Percentiles rank a stretch among this genome's conserved stretches.
phyloP scores from a whole-genome alignment of 2,113 vertebrate species.

The Marmota monax region DNA sequence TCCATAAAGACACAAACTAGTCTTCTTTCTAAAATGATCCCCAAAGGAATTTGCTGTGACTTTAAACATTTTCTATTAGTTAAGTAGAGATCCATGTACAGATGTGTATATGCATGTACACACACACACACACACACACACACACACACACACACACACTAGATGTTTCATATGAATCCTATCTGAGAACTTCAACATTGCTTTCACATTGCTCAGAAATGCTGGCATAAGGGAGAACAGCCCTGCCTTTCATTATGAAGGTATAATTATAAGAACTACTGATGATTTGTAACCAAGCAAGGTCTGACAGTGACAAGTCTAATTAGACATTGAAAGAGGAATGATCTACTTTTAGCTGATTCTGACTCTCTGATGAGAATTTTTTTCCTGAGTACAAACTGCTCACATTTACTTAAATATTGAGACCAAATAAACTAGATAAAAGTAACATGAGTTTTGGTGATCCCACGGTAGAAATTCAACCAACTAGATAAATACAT shows the following conservation, averaged over 20 bases:
- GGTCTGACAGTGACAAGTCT: slow-evolving; percentile 28
- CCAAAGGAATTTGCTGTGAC: not conserved
- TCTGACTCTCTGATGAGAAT: slow-evolving; percentile 27
- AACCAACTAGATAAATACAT: not conserved
- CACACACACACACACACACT: no score
- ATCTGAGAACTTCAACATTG: not conserved
- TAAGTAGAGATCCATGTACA: not conserved
- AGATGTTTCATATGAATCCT: not conserved
- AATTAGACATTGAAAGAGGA: slow-evolving; percentile 61
- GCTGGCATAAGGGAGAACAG: not conserved
- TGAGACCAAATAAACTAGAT: not conserved
- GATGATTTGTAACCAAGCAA: slow-evolving; percentile 45
- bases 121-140: no score
- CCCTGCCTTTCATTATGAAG: slow-evolving; percentile 23
- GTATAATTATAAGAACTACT: slow-evolving; percentile 48
- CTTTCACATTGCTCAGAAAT: not conserved
- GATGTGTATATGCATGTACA: not conserved
- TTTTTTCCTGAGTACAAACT: not conserved
- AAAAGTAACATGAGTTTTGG: not conserved
- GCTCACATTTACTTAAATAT: not conserved
- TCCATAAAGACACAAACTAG: not conserved
- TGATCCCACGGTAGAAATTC: not conserved
- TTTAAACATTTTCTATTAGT: not conserved
- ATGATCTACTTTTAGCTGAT: slow-evolving; percentile 58
- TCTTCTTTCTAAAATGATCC: not conserved